Base-by-base conservation (phyloP, 2,888 invertebrate species). In the Sinotaia quadrata region DNA sequence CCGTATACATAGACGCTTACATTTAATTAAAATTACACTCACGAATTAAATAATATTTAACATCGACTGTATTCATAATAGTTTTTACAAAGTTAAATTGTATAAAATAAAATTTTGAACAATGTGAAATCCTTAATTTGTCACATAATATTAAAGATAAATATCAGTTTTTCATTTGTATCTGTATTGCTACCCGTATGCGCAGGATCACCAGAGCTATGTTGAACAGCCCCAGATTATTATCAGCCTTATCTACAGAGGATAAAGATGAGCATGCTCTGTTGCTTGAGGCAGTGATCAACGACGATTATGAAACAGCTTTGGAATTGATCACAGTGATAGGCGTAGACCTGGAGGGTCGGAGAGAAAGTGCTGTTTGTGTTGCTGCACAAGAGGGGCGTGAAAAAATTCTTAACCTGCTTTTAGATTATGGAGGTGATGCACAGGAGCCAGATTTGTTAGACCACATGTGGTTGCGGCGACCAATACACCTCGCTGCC, bases 401-500 rank as follows among this genome's bases (percentile, higher is more conserved):
- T 67, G 72, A 71, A 5, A 77, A 76, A 37, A 75, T 80, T 37
- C 59, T 84, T 34, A 75, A 76, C 41, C 69, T 84, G 21, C 73
- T 86, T 21, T 73, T 85, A 12, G 76, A 81, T 59, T 74, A 77
- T n/a, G 79, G 80, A 12, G 81, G 81, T 54, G 76, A 78, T 57
- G 67, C 79, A 18, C 71, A 75, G 33, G 73, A 73, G 12, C 73
- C 79, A 24, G 79, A 81, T 37, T 67, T 66, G 12, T 68, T 73
- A 10, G 78, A 81, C 66, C 69, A 77, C 36, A 77, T 81, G 37
- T 84, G 84, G 85, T 72, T 69, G 15, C 75, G 84, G 24, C 77
- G 75, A 33, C 83, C 86, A 5, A 74, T 86, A 15, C 85, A 86
- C 71, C 75, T 84, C 21, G 84, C 85, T 27, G 77, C 82, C 24